Conservation (phyloP, 2,797 vertebrate species). For the Enoplosus armatus region DNA sequence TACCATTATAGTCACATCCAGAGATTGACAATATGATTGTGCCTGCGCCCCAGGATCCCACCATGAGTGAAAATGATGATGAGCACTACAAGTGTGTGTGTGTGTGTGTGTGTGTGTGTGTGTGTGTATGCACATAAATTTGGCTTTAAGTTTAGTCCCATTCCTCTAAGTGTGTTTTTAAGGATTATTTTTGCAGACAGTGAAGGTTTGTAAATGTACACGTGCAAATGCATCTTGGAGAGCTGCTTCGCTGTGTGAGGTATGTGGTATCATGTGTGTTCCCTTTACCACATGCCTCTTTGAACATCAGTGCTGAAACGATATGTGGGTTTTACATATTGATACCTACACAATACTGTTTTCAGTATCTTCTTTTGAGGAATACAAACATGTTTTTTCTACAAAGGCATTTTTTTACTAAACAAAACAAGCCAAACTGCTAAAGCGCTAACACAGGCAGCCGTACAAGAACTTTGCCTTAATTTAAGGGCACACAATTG, state of each 20-base stretch:
- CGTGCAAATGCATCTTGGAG: conserved; percentile 11
- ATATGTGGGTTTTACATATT: background rate
- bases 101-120: background rate
- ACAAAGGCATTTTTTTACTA: background rate
- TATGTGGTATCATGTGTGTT: background rate
- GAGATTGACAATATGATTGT: conserved; percentile 72
- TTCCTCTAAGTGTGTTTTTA: conserved; percentile 20
- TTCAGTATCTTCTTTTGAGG: background rate
- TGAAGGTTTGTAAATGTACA: conserved; percentile 20
- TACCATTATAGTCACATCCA: conserved; percentile 73
- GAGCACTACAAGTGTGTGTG: conserved; percentile 8
- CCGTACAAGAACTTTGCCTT: background rate
- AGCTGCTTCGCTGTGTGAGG: background rate
- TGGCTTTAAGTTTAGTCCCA: conserved; percentile 18
- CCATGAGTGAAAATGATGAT: conserved; percentile 37
- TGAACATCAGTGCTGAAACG: background rate
- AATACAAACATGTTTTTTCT: background rate
- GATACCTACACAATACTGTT: background rate
- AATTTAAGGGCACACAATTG: background rate
- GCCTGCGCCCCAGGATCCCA: conserved; percentile 29
- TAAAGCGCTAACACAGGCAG: background rate
- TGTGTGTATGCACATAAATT: conserved; percentile 15
- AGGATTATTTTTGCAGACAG: conserved; percentile 15
- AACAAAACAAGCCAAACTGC: background rate
- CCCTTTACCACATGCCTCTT: background rate